Evolutionary conservation across 2,888 invertebrate genomes (phyloP), one percentile per base, ranked within the genome.

Genomic region (Volucella bombylans): DNA sequence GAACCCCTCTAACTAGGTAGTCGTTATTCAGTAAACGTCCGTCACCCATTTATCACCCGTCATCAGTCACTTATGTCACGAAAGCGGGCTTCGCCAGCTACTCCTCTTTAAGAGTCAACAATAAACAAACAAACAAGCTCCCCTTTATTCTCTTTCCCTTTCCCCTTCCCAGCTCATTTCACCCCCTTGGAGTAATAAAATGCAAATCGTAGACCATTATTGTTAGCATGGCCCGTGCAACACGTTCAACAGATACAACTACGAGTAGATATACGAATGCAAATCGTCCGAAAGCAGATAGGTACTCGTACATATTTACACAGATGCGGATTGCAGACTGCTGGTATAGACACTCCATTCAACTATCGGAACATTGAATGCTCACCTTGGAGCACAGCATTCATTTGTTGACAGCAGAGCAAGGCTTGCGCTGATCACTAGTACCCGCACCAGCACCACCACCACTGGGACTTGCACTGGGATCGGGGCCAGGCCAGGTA

Each of bases 21-120:
- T 71, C 76, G 80, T 76, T 80, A 76, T 85, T 85, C 80, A 85
- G 83, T 76, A 67, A 80, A 61, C 61, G 83, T 80, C 76, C 76
- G 80, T 76, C 79, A 85, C 83, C 83, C 74, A 80, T 85, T 85
- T 85, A 85, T 85, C 83, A 80, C 74, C 65, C 54, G 71, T 80
- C 83, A 85, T 85, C 83, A 74, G 74, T 80, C 80, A 85, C 71
- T 71, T 85, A 57, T 85, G 76, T 85, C 76, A 80, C 61, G n/a
- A 82, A 73, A 43, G 72, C 49, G 47, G 52, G 47, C 57, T 67
- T 57, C 14, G 18, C 41, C 11, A 69, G 69, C n/a, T 61, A 31
- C 38, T 67, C 31, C 43, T 31, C 39, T 49, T 15, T 43, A 62
- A 52, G 54, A 54, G 18, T 8, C 62, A 9, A 10, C 72, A 57